phyloP scores from a whole-genome alignment of 2,797 vertebrate species.

The Tarsius wallacei region DNA sequence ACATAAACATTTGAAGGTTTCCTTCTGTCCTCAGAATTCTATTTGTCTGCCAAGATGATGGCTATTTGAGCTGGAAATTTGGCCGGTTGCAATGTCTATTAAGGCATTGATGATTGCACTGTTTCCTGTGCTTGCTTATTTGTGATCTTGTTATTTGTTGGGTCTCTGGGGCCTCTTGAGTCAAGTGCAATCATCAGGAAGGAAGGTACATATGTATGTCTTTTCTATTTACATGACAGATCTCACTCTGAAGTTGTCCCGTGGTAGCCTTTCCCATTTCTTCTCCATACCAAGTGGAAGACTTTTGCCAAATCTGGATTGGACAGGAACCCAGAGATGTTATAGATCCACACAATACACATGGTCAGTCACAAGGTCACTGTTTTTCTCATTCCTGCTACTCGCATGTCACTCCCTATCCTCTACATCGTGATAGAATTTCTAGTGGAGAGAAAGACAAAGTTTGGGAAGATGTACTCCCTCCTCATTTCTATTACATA shows the following conservation, averaged over 20 bases:
- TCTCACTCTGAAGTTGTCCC: neutral
- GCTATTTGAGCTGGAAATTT: constrained; percentile 18
- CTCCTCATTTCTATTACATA: neutral
- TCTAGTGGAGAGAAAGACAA: neutral
- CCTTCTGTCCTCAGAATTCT: constrained; percentile 74
- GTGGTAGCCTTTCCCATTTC: neutral
- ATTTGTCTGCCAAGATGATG: constrained; percentile 63
- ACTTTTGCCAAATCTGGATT: neutral
- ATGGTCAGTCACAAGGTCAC: neutral
- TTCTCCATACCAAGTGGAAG: neutral
- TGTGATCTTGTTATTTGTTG: neutral
- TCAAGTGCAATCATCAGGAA: neutral
- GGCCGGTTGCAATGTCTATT: neutral
- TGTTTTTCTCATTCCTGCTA: neutral
- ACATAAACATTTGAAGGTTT: constrained; percentile 74
- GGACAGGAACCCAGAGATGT: neutral
- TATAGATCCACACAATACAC: no score
- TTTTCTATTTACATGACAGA: neutral
- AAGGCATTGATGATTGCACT: neutral
- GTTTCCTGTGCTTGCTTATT: constrained; percentile 35
- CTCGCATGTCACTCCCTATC: neutral
- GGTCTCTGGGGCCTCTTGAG: neutral
- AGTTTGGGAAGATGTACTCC: neutral
- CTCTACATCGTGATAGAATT: neutral
- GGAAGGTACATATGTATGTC: neutral